Conservation (phyloP, 2,888 invertebrate genomes). For the Ochropleura leucogaster region DNA sequence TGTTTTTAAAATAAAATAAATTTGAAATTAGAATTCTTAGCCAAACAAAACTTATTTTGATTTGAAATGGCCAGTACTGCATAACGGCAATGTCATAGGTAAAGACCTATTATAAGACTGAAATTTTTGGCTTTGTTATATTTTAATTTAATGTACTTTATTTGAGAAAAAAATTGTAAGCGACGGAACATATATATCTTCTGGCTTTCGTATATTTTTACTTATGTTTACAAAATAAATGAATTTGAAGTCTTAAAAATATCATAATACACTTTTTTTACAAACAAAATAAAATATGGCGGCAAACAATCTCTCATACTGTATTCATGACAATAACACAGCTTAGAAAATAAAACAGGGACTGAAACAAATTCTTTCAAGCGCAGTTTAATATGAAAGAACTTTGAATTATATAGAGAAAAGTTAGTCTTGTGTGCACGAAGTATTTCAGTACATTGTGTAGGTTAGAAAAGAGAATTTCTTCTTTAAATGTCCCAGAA, state of each 20-base stretch:
- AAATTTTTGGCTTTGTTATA: no score
- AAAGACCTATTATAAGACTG: no score
- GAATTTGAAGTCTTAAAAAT: not conserved
- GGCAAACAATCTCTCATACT: constrained; percentile 25
- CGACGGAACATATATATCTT: no score
- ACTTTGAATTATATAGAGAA: constrained; percentile 49
- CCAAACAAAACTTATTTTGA: no score
- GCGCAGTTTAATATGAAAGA: constrained; percentile 46
- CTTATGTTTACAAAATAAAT: no score
- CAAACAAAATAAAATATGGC: constrained; percentile 14
- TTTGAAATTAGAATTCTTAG: no score
- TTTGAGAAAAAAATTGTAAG: no score
- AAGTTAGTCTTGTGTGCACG: constrained; percentile 26
- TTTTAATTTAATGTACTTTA: no score
- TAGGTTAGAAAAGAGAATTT: constrained; percentile 1
- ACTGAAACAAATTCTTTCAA: constrained; percentile 24
- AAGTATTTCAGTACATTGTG: constrained; percentile 13
- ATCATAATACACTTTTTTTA: not conserved
- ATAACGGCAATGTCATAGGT: no score
- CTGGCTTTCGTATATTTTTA: no score
- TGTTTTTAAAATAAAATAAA: no score
- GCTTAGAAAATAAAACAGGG: constrained; percentile 33
- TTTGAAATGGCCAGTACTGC: no score
- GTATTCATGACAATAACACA: constrained; percentile 42
- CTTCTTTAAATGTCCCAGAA: not conserved